These are phyloP conservation scores for Brachypteracias leptosomus DNA, from an alignment of 2,113 vertebrate species.

Conservation along the genomic window DNA sequence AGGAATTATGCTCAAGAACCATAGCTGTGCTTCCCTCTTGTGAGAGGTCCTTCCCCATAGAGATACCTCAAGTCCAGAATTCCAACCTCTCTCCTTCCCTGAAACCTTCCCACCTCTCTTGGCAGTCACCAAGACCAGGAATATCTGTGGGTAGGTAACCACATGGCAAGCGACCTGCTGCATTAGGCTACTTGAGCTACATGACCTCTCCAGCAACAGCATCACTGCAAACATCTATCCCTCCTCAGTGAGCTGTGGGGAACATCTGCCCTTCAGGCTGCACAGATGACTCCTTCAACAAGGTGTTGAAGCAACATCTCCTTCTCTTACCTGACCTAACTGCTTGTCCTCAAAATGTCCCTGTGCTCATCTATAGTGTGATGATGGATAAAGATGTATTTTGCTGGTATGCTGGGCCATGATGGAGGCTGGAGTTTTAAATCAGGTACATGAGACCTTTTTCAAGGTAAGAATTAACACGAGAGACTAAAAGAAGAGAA, in stretches of 20 bases:
- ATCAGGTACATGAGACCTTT: neutral
- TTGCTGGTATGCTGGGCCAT: neutral
- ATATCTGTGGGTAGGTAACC: neutral
- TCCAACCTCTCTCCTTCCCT: neutral
- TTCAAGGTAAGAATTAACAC: neutral
- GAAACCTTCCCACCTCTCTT: neutral
- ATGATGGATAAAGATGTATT: neutral
- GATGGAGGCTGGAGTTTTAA: neutral
- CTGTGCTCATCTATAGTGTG: accelerated
- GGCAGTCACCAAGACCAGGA: neutral
- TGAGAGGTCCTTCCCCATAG: neutral
- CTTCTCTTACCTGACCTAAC: neutral
- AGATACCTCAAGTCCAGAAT: neutral
- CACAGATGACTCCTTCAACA: neutral
- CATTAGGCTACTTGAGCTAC: neutral
- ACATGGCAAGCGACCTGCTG: accelerated
- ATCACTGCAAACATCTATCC: neutral
- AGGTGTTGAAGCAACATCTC: neutral
- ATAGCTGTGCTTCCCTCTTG: neutral
- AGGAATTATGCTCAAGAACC: neutral
- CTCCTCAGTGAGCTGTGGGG: neutral
- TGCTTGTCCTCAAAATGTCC: neutral
- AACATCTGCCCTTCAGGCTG: neutral
- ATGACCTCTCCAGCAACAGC: neutral
- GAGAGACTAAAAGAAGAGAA: neutral